Conservation (phyloP, 1,140 invertebrate species). For the Drosophila micromelanica region DNA sequence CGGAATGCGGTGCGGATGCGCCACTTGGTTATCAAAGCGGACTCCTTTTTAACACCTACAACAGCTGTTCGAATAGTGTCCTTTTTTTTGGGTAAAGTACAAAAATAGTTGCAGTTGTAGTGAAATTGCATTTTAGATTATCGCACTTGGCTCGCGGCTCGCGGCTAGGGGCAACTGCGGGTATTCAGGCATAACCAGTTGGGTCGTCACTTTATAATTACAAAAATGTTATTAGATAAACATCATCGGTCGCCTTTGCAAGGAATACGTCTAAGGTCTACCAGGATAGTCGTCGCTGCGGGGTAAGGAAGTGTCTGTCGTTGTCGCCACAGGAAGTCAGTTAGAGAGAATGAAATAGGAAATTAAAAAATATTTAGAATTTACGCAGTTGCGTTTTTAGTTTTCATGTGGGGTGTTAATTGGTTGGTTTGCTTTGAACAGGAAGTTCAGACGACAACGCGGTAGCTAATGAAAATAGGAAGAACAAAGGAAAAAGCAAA, state of each 20-base stretch:
- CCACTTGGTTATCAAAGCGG: constrained; percentile 67
- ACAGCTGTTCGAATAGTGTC: constrained; percentile 53
- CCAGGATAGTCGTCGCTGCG: constrained; percentile 49
- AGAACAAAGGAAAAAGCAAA: constrained; percentile 12
- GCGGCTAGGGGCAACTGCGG: constrained; percentile 41
- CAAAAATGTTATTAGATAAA: constrained; percentile 71
- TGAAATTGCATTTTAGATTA: constrained; percentile 78
- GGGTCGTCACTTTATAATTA: constrained; percentile 68
- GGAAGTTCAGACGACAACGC: constrained; percentile 38
- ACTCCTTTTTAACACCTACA: constrained; percentile 59
- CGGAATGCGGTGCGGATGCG: constrained; percentile 48
- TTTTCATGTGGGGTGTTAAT: constrained; percentile 68
- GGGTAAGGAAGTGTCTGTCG: constrained; percentile 61
- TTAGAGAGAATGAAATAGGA: constrained; percentile 23
- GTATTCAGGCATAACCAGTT: constrained; percentile 68
- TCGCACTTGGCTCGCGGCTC: constrained; percentile 46
- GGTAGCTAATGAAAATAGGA: constrained; percentile 38
- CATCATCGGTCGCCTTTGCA: constrained; percentile 45
- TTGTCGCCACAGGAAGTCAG: constrained; percentile 70
- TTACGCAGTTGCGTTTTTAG: constrained; percentile 25
- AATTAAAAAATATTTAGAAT: constrained; percentile 2
- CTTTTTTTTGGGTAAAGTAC: constrained; percentile 7
- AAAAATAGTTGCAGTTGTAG: constrained; percentile 29
- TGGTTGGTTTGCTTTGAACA: constrained; percentile 44
- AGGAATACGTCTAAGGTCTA: constrained; percentile 16